Evolutionary conservation across 2,888 invertebrate species (phyloP), one percentile per base, ranked within the genome.

Genomic region (Tachystola acroxantha): DNA sequence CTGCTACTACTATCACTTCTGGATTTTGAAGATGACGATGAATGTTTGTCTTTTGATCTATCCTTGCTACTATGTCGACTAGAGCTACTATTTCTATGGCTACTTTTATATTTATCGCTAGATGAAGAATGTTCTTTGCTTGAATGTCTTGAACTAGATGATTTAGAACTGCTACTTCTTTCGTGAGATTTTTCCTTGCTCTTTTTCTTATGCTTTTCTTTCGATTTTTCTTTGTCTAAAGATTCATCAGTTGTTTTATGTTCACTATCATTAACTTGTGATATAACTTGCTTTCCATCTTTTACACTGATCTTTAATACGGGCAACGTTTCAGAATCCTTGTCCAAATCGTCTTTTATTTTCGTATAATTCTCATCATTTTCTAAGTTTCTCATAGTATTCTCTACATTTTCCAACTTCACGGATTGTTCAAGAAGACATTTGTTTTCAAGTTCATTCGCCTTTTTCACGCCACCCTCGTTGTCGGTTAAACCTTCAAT

Each of bases 221-320:
- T 78, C 10, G 57, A 41, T 57, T 71, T 77, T 27, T 66, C 64
- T 35, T 74, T 70, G 46, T 72, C 73, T 24, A 57, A 64, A 36
- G 52, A 43, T 33, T 64, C 67, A 50, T 74, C 75, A 25, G 64
- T 65, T 39, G 62, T 60, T 53, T 74, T 73, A 46, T 46, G 63
- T 45, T 71, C 74, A 43, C 42, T 64, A 41, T 80, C 81, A 46
- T 79, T 88, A 43, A 91, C 82, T 74, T 91, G 89, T 5, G 91
- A 89, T 57, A 93, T 77, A 31, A 91, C 87, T 70, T 92, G 91
- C 73, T 92, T 93, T 10, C 92, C 92, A 77, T 93, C 93, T 61
- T 92, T 91, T 40, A 92, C 82, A 22, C 91, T 89, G 51, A 93
- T 90, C 79, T 93, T 93, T 57, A 79, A 70, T 40, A 75, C 77